These are phyloP conservation scores for Scarus forsteni DNA, from an alignment of 2,797 vertebrate species.

Conservation along the genomic window DNA sequence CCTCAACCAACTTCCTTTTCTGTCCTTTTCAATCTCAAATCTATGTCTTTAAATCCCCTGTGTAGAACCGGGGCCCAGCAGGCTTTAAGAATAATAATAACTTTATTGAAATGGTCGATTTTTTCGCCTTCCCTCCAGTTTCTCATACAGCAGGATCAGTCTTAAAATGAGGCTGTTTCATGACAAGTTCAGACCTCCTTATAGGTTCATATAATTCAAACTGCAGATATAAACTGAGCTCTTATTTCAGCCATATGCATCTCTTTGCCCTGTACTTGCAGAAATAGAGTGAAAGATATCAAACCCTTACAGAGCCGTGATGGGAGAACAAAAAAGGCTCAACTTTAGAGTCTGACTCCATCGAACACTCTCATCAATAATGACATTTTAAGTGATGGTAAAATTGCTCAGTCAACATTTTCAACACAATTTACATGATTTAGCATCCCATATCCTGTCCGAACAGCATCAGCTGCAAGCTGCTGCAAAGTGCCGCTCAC, in stretches of 20 bases:
- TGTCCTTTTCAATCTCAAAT: too few relatives aligned
- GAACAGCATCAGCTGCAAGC: constrained; percentile 12
- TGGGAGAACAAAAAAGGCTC: neutral
- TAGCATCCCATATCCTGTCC: constrained; percentile 1
- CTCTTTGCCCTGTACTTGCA: neutral
- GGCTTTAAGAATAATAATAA: too few relatives aligned
- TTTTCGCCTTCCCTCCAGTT: too few relatives aligned
- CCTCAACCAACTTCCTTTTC: too few relatives aligned
- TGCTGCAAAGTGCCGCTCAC: constrained; percentile 23
- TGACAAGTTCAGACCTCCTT: too few relatives aligned
- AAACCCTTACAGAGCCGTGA: neutral
- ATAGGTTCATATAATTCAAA: too few relatives aligned
- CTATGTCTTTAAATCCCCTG: too few relatives aligned
- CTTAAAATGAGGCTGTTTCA: too few relatives aligned
- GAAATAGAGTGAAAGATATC: neutral
- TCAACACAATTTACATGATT: constrained; percentile 19
- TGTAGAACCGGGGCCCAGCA: too few relatives aligned
- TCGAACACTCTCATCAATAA: constrained; percentile 8
- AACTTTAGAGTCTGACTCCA: neutral
- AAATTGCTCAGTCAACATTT: constrained; percentile 6
- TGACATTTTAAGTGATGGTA: constrained; percentile 9
- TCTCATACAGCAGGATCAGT: too few relatives aligned
- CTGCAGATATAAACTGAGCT: too few relatives aligned
- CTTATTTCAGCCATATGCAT: neutral
- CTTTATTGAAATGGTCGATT: too few relatives aligned